phyloP scores from a whole-genome alignment of 2,888 invertebrate species.

The Folsomia manolachei region DNA sequence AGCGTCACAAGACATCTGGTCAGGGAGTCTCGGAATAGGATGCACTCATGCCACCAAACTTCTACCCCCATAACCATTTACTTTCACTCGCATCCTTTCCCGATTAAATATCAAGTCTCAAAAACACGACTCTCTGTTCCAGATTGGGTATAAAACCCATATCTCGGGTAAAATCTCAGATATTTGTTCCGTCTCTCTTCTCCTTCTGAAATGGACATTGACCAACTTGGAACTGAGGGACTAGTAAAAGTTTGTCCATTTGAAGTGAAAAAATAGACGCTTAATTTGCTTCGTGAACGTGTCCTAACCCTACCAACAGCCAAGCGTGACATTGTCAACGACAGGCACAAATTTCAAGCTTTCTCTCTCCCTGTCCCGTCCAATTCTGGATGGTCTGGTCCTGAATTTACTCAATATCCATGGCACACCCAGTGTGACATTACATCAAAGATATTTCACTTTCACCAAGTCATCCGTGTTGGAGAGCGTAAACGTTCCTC shows the following conservation, averaged over 20 bases:
- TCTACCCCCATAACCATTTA: too few species aligned
- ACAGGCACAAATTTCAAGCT: background rate
- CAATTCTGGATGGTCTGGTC: background rate
- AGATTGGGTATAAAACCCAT: background rate
- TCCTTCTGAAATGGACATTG: background rate
- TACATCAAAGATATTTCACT: background rate
- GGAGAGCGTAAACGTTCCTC: background rate
- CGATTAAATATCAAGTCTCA: background rate
- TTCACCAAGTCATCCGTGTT: background rate
- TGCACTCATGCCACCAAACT: too few species aligned
- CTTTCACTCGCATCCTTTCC: background rate
- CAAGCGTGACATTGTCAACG: constrained; percentile 8
- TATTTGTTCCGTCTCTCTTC: background rate
- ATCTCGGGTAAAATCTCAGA: background rate
- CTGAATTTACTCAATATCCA: background rate
- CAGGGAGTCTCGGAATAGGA: too few species aligned
- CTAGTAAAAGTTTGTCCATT: background rate
- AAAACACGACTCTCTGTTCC: background rate
- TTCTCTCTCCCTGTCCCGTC: background rate
- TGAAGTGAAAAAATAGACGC: background rate
- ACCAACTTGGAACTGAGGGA: background rate
- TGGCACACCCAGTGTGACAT: too few species aligned
- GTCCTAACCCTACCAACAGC: constrained; percentile 1
- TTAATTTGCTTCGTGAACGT: background rate
- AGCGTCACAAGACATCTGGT: too few species aligned